A percentile compares a stretch with the other conserved stretches of the same genome.
These are phyloP conservation scores for Phaethon lepturus DNA, from an alignment of 2,113 vertebrate species.

Conservation along the genomic window DNA sequence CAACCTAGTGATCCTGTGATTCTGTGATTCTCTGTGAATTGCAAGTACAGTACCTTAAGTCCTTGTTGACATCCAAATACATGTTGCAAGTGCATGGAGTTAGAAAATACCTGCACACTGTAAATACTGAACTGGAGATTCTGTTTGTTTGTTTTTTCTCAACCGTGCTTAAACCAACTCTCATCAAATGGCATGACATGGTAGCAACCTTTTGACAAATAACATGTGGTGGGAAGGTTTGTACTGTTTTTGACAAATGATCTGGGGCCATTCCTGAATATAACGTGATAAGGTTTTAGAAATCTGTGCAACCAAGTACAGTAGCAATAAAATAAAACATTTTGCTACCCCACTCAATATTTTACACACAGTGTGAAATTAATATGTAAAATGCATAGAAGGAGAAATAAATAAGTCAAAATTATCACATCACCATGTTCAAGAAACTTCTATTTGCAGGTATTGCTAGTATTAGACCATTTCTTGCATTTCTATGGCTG, in stretches of 20 bases:
- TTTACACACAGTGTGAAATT: background rate
- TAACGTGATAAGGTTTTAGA: background rate
- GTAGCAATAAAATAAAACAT: background rate
- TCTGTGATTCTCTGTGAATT: background rate
- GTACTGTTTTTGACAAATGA: background rate
- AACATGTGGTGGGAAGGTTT: background rate
- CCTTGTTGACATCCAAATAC: background rate
- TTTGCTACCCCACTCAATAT: background rate
- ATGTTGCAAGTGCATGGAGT: accelerated
- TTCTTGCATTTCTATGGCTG: background rate
- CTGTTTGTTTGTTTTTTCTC: background rate
- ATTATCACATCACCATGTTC: background rate
- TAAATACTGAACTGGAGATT: background rate
- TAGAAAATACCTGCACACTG: background rate
- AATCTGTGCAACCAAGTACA: background rate
- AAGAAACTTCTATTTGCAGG: background rate
- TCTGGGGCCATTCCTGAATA: background rate
- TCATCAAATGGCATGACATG: background rate
- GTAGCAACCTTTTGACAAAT: background rate
- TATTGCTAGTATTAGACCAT: background rate
- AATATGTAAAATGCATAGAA: background rate
- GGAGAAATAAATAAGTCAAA: background rate
- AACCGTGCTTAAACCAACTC: background rate
- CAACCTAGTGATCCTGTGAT: no score
- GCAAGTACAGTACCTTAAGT: background rate